Percentiles rank a stretch among this genome's conserved stretches.
Evolutionary conservation across 2,888 invertebrate genomes (phyloP).

Genomic region (Eupithecia subumbrata): DNA sequence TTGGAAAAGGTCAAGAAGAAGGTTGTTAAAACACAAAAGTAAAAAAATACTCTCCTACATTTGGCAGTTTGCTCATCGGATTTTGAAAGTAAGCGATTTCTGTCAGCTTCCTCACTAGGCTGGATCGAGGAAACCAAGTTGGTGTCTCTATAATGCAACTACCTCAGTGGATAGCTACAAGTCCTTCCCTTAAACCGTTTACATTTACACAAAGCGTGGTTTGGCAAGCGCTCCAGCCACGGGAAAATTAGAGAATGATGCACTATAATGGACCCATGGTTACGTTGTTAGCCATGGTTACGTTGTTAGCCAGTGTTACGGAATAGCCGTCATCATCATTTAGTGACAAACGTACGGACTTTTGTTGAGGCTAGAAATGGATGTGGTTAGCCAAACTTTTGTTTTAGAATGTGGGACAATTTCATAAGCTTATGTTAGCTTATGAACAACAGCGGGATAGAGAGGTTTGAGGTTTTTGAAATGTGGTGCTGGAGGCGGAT

Average conservation of each 20-base stretch:
- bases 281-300: conserved; percentile 19
- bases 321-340: conserved; percentile 33
- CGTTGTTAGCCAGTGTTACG: conserved; percentile 19
- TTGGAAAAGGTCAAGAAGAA: neutral
- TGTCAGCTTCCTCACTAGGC: too few relatives aligned
- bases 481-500: too few relatives aligned
- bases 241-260: conserved; percentile 61
- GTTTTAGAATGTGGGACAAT: neutral
- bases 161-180: neutral
- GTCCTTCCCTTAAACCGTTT: conserved; percentile 33
- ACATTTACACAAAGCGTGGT: conserved; percentile 49
- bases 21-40: neutral
- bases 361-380: neutral
- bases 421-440: neutral
- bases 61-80: too few relatives aligned
- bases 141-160: too few relatives aligned
- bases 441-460: too few relatives aligned
- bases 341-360: conserved; percentile 17
- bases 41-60: too few relatives aligned
- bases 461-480: too few relatives aligned
- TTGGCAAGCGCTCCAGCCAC: conserved; percentile 63
- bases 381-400: neutral
- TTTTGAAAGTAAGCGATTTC: too few relatives aligned
- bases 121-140: too few relatives aligned
- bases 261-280: conserved; percentile 50